Percentiles rank a stretch among this genome's conserved stretches.
Evolutionary conservation across 2,797 vertebrate genomes (phyloP).

Genomic region (Anas capensis): DNA sequence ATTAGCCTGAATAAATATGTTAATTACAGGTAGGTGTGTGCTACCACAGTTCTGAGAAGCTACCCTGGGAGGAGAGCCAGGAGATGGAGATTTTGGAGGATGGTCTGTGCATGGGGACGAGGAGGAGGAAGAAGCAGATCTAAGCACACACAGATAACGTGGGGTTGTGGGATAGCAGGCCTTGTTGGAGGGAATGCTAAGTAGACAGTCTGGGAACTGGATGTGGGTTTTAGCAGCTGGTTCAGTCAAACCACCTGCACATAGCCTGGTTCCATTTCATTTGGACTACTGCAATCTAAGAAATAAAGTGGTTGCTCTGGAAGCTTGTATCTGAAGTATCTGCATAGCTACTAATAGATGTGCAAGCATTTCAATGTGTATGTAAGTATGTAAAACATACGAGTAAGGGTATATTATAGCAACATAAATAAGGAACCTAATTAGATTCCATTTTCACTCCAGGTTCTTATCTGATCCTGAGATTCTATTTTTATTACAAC

Average conservation of each 20-base stretch:
- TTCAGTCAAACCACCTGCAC: conserved; percentile 44
- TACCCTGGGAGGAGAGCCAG: conserved; percentile 39
- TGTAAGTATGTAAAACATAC: rapidly evolving
- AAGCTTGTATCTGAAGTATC: background rate
- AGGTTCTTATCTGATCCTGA: background rate
- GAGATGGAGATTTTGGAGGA: conserved; percentile 12
- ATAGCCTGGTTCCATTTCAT: background rate
- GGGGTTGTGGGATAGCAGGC: conserved; percentile 43
- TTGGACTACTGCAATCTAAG: background rate
- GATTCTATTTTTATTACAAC: background rate
- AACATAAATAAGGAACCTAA: background rate
- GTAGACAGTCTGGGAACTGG: conserved; percentile 64
- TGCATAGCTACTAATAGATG: rapidly evolving
- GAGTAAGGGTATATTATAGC: background rate
- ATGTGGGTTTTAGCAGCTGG: conserved; percentile 64
- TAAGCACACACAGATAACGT: conserved; percentile 46
- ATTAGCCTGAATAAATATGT: background rate
- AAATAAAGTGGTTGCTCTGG: background rate
- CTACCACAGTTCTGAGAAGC: background rate
- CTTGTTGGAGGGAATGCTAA: conserved; percentile 57
- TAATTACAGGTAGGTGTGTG: background rate
- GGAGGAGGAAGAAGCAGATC: conserved; percentile 46
- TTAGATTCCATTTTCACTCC: background rate
- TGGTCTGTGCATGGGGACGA: background rate
- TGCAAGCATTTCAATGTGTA: background rate